Conservation (phyloP, 1,140 invertebrate genomes). For the Telenomus remus region DNA sequence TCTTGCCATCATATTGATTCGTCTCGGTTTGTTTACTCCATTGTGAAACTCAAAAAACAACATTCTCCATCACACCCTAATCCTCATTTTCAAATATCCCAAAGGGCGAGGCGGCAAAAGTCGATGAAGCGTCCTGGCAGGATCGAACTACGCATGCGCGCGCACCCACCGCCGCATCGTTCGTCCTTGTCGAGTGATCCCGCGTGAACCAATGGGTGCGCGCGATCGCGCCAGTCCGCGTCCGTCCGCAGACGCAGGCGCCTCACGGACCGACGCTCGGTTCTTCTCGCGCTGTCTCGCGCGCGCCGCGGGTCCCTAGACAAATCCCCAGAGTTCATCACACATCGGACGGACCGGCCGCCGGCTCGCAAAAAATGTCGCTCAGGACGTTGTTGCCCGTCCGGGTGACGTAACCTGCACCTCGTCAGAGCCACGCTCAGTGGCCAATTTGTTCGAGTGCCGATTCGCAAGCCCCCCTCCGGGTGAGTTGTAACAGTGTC, state of each 20-base stretch:
- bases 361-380: constrained; percentile 29
- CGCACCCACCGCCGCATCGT: neutral
- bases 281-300: neutral
- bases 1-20: too few relatives aligned
- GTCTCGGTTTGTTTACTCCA: too few relatives aligned
- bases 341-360: too few relatives aligned
- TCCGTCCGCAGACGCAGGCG: constrained; percentile 26
- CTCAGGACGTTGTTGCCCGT: constrained; percentile 12
- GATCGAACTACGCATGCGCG: neutral
- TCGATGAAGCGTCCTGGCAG: too few relatives aligned
- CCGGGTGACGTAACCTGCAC: constrained; percentile 15
- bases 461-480: constrained; percentile 10
- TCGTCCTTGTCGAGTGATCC: too few relatives aligned
- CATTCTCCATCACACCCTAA: too few relatives aligned
- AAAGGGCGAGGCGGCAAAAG: too few relatives aligned
- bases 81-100: too few relatives aligned
- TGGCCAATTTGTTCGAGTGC: constrained; percentile 6
- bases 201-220: constrained; percentile 5
- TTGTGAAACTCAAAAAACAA: too few relatives aligned
- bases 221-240: constrained; percentile 12
- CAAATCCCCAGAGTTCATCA: constrained; percentile 1
- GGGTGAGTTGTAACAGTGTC: constrained; percentile 13
- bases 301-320: constrained; percentile 12
- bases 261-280: constrained; percentile 8
- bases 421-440: neutral